Evolutionary conservation across 2,888 invertebrate genomes (phyloP), one percentile per base, ranked within the genome.

Genomic region (Argyra leucocephala): DNA sequence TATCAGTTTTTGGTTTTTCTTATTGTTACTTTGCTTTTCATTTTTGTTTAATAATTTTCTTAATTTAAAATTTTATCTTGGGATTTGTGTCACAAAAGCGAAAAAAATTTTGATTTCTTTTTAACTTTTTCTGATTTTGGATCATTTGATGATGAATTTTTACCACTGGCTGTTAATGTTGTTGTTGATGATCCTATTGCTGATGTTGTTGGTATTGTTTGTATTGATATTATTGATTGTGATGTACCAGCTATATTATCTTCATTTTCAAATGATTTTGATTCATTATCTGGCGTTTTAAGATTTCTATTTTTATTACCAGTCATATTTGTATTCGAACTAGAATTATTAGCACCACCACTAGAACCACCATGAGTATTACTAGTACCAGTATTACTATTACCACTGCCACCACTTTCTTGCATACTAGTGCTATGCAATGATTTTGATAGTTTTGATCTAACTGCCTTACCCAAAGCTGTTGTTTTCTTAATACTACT

Each of bases 401-500:
- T 12, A 48, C n/a, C 18, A 18, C 15, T 15, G 3, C 15, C n/a
- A 23, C 9, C 23, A 23, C 4, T 15, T 22, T 78, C 78, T 62
- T 78, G 79, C 78, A 78, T 78, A 71, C 77, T 78, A 18, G 62
- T 67, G 69, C 77, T 78, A 73, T 84, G 83, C 48, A 84, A 75
- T 0, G 84, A 83, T 69, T 83, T 81, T 64, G 83, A 83, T 58
- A 84, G 75, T 66, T 83, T 81, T 57, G 81, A 81, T 24, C 83
- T 78, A 22, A 85, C 82, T 1, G 81, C 82, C 73, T 83, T 84
- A 63, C 83, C 81, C 57, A 84, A 70, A 1, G 82, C 82, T 9
- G 82, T 79, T 2, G 83, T 79, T 70, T 83, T 83, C 65, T 81
- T 80, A 62, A 84, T 75, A 60, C 83, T 83, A 0, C 78, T 78